phyloP scores from a whole-genome alignment of 2,888 invertebrate genomes.

The Iselma pallidipennis region DNA sequence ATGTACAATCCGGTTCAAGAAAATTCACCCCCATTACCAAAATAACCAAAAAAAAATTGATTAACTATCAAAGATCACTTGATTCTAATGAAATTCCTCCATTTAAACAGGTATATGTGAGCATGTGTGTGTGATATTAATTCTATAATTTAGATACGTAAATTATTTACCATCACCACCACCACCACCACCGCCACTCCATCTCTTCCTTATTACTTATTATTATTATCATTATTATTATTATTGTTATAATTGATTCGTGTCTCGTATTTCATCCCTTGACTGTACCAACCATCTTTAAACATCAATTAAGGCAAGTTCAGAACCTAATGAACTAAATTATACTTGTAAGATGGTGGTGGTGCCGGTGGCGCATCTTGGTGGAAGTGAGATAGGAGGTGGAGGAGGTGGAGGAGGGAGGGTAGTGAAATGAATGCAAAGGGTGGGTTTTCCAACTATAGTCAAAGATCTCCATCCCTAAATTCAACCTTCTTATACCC shows the following conservation, averaged over 20 bases:
- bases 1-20: not conserved
- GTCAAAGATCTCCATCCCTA: not conserved
- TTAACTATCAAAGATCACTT: no score
- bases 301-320: conserved; percentile 51
- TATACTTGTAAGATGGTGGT: conserved; percentile 45
- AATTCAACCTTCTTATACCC: not conserved
- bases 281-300: conserved; percentile 41
- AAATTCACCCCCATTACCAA: no score
- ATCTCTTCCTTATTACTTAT: no score
- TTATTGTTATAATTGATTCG: not conserved
- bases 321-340: conserved; percentile 48
- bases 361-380: not conserved
- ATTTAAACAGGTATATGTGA: no score
- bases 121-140: no score
- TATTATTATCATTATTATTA: not conserved
- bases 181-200: no score
- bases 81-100: no score
- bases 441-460: not conserved
- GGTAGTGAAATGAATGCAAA: no score
- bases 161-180: not conserved
- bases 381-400: not conserved
- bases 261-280: not conserved
- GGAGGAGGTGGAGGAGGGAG: not conserved
- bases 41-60: no score
- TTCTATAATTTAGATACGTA: no score